Base-by-base conservation (phyloP, 2,888 invertebrate genomes). In the Drosophila peninsularis region DNA sequence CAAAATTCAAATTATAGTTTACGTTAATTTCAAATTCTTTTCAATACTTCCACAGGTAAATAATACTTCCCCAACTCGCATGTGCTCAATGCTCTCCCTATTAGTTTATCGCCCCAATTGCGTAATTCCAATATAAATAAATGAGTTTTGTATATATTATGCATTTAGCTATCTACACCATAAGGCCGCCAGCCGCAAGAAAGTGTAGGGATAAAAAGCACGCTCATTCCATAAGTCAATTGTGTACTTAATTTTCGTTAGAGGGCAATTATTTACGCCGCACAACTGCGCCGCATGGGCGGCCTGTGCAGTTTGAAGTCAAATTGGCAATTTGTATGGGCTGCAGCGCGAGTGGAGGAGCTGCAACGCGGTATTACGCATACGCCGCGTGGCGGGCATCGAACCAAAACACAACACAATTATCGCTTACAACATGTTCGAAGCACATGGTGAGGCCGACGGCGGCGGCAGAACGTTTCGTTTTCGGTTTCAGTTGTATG, bases 351-450 rank as follows among this genome's bases (percentile, higher is more conserved):
- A 27, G 60, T 24, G 37, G 65, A 64, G 57, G 19, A 42, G 39
- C 11, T 36, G 66, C 50, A 53, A 19, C 41, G 45, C 36, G 71
- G 63, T 55, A 70, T 74, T 70, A 62, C 67, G 58, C 64, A 77
- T 69, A 71, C 64, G 63, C 73, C 73, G 63, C 52, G 45, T 69
- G 41, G 60, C 44, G 34, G 58, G 30, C 36, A 49, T 82, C 77
- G 58, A 87, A 75, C 86, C 85, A 82, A 80, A 86, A 82, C 87
- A 82, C 83, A 86, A 86, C 87, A 82, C 64, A 62, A 55, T 54
- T 55, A 37, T 64, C 64, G 50, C 64, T 44, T 73, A 54, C 77
- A 82, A 77, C 86, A 78, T 78, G 82, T 71, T 85, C 53, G 78
- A 74, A 86, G 79, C 79, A 80, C 84, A 77, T 80, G 76, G 78